Percentiles rank a stretch among this genome's conserved stretches.
Evolutionary conservation across 1,140 invertebrate species (phyloP).

Genomic region (Tribolium castaneum): DNA sequence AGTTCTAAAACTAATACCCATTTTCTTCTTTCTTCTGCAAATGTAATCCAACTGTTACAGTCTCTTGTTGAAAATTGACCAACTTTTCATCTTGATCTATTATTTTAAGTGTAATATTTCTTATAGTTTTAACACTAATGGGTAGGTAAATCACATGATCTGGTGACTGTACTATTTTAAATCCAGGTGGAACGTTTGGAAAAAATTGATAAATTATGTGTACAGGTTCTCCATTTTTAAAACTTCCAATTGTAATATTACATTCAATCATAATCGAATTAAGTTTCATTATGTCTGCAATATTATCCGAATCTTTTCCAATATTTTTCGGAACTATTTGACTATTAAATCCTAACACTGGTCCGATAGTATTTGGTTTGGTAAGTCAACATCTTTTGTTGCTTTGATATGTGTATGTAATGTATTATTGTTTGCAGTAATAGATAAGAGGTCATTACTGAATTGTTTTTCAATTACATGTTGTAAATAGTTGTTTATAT

Average conservation of each 20-base stretch:
- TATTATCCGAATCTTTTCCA: too few species aligned
- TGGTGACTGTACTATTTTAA: constrained; percentile 55
- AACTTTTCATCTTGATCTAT: constrained; percentile 41
- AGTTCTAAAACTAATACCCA: neutral
- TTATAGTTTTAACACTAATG: constrained; percentile 29
- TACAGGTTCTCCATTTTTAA: constrained; percentile 50
- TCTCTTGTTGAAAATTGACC: constrained; percentile 50
- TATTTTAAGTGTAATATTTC: constrained; percentile 46
- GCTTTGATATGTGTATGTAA: too few species aligned
- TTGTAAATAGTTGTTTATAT: too few species aligned
- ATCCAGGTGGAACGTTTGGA: constrained; percentile 50
- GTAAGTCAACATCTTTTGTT: too few species aligned
- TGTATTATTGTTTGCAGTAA: too few species aligned
- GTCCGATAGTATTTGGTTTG: too few species aligned
- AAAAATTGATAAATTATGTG: constrained; percentile 59
- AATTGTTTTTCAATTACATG: too few species aligned
- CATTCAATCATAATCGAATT: too few species aligned
- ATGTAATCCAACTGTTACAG: constrained; percentile 46
- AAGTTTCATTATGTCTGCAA: constrained; percentile 16
- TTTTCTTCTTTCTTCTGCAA: constrained; percentile 23
- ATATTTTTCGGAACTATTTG: too few species aligned
- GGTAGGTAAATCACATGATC: neutral
- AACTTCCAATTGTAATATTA: constrained; percentile 52
- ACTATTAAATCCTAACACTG: too few species aligned
- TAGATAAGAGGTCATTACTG: too few species aligned